A percentile compares a stretch with the other conserved stretches of the same genome.
These are phyloP conservation scores for Megalonaias nervosa DNA, from an alignment of 1,140 invertebrate species.

Conservation along the genomic window DNA sequence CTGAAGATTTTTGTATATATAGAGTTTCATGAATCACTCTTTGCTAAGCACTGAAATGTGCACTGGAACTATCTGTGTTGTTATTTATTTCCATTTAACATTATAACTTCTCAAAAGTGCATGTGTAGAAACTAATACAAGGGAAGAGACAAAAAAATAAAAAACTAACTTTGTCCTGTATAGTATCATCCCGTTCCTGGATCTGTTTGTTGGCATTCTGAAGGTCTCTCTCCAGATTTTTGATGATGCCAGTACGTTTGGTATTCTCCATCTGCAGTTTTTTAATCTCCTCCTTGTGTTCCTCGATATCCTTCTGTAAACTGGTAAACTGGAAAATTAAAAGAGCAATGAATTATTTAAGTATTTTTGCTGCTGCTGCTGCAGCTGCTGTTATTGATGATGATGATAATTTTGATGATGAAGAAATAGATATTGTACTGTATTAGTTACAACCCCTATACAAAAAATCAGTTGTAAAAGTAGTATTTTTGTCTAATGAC, in stretches of 20 bases:
- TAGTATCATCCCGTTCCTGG: constrained; percentile 82
- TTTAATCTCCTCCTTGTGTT: constrained; percentile 79
- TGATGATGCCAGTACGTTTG: constrained; percentile 82
- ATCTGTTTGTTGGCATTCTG: constrained; percentile 74
- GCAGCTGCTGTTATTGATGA: not conserved
- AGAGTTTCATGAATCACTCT: no score
- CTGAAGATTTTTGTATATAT: no score
- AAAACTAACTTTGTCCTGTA: constrained; percentile 80
- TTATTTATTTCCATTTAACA: no score
- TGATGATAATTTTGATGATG: not conserved
- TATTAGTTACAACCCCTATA: not conserved
- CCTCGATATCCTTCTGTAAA: constrained; percentile 81
- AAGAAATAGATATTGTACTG: not conserved
- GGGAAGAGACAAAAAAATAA: no score
- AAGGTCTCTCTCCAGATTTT: constrained; percentile 76
- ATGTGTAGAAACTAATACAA: no score
- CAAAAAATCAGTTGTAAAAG: not conserved
- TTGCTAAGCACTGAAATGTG: no score
- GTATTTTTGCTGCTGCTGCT: not conserved
- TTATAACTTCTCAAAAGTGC: no score
- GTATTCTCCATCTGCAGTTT: constrained; percentile 80
- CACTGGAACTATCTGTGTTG: no score
- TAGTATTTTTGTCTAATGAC: not conserved
- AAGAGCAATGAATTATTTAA: not conserved
- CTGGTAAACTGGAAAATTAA: constrained; percentile 70